Percentiles rank a stretch among this genome's conserved stretches.
phyloP scores from a whole-genome alignment of 2,113 vertebrate species.

The Lagenorhynchus albirostris region DNA sequence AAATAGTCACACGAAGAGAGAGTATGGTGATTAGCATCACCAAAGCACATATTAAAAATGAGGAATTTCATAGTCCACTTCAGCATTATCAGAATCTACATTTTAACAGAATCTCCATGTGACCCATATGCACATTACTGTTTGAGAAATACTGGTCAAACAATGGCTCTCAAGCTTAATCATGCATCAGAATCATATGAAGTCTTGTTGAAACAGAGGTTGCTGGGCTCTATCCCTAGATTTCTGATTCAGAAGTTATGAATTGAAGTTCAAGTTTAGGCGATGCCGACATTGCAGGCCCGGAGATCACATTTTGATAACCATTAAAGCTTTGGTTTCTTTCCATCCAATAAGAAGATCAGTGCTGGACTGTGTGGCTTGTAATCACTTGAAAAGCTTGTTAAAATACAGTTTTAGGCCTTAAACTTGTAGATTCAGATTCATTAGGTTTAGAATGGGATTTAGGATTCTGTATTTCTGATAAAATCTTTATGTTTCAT shows the following conservation, averaged over 20 bases:
- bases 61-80: background rate
- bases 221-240: background rate
- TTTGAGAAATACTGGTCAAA: background rate
- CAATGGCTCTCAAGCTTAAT: background rate
- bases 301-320: background rate
- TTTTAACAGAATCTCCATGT: background rate
- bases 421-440: background rate
- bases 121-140: background rate
- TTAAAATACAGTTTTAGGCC: background rate
- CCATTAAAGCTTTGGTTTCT: background rate
- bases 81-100: background rate
- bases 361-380: background rate
- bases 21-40: background rate
- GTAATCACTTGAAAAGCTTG: background rate
- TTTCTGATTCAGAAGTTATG: background rate
- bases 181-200: background rate
- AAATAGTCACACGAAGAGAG: background rate
- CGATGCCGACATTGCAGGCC: background rate
- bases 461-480: background rate
- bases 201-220: background rate
- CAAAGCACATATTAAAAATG: background rate
- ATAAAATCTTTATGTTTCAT: background rate
- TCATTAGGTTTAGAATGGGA: background rate
- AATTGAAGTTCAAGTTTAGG: no score
- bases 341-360: background rate